A percentile compares a stretch with the other conserved stretches of the same genome.
These are phyloP conservation scores for Chaetodon trifascialis DNA, from an alignment of 2,113 vertebrate genomes.

Conservation along the genomic window DNA sequence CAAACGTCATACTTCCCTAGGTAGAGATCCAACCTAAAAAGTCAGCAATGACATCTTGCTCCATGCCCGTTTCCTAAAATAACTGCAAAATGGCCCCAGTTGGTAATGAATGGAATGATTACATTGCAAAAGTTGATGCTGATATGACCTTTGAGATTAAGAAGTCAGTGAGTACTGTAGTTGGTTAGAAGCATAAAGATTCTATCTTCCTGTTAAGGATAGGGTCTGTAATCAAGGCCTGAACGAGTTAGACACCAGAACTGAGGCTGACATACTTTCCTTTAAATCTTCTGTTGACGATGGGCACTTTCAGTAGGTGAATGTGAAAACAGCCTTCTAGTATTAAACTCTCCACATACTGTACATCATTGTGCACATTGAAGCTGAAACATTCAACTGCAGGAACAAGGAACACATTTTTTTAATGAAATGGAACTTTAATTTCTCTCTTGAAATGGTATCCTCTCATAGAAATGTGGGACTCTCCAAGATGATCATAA, in stretches of 20 bases:
- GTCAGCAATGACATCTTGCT: not conserved
- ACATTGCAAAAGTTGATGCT: not conserved
- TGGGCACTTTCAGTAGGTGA: not conserved
- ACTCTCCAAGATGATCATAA: not conserved
- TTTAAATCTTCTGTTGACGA: not conserved
- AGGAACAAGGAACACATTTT: too few relatives aligned
- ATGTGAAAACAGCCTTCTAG: too few relatives aligned
- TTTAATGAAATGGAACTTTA: too few relatives aligned
- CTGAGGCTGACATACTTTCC: not conserved
- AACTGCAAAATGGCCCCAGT: constrained; percentile 14
- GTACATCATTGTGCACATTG: too few relatives aligned
- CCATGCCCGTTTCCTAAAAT: constrained; percentile 15
- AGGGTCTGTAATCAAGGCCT: constrained; percentile 1
- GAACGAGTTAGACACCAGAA: not conserved
- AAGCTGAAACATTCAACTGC: too few relatives aligned
- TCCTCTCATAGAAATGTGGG: too few relatives aligned
- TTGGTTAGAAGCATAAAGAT: not conserved
- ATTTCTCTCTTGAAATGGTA: too few relatives aligned
- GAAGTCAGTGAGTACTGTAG: constrained; percentile 5
- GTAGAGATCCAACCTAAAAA: constrained; percentile 23
- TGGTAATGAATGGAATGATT: constrained; percentile 13
- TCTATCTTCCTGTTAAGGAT: not conserved
- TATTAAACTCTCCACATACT: too few relatives aligned
- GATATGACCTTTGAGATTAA: constrained; percentile 15
- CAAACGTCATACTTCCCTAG: constrained; percentile 34